phyloP scores from a whole-genome alignment of 92 coral and sea anemone genomes.

The Galaxea fascicularis region DNA sequence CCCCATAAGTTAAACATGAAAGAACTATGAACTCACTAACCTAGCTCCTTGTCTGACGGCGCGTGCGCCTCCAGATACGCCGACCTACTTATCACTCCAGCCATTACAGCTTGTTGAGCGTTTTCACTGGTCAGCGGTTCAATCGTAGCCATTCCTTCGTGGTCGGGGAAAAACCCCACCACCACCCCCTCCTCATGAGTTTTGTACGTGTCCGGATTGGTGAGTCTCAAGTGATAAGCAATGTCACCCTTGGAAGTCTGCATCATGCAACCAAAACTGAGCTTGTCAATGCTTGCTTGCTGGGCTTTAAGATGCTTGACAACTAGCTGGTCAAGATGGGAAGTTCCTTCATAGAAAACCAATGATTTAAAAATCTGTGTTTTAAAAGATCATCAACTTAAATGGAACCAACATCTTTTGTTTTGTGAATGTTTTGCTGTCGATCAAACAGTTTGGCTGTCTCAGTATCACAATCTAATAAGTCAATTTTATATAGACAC shows the following conservation, averaged over 20 bases:
- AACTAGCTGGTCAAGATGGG: conserved; percentile 68
- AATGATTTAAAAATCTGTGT: not conserved
- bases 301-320: conserved; percentile 87
- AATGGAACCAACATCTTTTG: too few relatives aligned
- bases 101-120: conserved; percentile 82
- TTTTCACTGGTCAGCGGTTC: conserved; percentile 84
- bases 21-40: conserved; percentile 2
- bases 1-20: not conserved
- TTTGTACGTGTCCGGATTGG: conserved; percentile 68
- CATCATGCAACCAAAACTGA: conserved; percentile 70
- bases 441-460: too few relatives aligned
- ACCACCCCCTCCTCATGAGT: conserved; percentile 89
- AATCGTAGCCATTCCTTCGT: conserved; percentile 80
- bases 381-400: not conserved
- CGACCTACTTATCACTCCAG: conserved; percentile 95
- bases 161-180: conserved; percentile 88
- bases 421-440: too few relatives aligned
- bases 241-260: conserved; percentile 87
- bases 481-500: too few relatives aligned
- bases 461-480: too few relatives aligned
- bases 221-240: conserved; percentile 90
- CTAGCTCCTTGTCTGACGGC: conserved; percentile 68
- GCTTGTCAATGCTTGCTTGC: conserved; percentile 85
- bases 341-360: not conserved
- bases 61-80: conserved; percentile 87